Conservation (phyloP, 2,888 invertebrate genomes). For the Craniophora ligustri region DNA sequence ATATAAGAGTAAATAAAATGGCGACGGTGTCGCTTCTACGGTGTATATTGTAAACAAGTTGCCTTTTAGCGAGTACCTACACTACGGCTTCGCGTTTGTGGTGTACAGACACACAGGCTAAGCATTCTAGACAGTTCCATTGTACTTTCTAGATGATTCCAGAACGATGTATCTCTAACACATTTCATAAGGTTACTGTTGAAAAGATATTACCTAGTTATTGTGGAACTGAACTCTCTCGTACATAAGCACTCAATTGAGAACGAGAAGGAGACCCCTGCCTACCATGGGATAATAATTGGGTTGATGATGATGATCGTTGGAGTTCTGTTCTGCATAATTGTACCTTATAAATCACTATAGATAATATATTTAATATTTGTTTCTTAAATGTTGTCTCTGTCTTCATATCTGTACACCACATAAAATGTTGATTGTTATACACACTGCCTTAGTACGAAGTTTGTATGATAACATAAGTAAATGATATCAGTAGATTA, state of each 20-base stretch:
- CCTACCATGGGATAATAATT: no score
- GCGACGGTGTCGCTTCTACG: constrained; percentile 25
- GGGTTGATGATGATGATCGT: no score
- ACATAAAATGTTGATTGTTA: constrained; percentile 58
- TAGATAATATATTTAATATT: no score
- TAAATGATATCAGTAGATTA: constrained; percentile 59
- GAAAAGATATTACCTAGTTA: no score
- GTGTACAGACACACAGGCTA: constrained; percentile 34
- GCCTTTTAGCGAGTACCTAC: constrained; percentile 73
- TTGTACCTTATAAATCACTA: no score
- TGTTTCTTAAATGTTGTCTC: neutral
- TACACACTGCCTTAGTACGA: constrained; percentile 73
- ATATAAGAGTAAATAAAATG: constrained; percentile 27
- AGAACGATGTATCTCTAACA: no score
- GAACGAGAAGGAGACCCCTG: no score
- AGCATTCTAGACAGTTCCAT: neutral
- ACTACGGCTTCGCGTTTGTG: constrained; percentile 60
- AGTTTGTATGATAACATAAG: constrained; percentile 54
- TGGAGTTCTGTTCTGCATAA: no score
- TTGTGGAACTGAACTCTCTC: no score
- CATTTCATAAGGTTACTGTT: no score
- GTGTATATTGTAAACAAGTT: constrained; percentile 64
- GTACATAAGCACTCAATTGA: no score
- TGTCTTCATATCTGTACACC: constrained; percentile 43
- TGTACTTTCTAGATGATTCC: no score